phyloP scores from a whole-genome alignment of 2,113 vertebrate genomes.

The Dipodomys spectabilis region DNA sequence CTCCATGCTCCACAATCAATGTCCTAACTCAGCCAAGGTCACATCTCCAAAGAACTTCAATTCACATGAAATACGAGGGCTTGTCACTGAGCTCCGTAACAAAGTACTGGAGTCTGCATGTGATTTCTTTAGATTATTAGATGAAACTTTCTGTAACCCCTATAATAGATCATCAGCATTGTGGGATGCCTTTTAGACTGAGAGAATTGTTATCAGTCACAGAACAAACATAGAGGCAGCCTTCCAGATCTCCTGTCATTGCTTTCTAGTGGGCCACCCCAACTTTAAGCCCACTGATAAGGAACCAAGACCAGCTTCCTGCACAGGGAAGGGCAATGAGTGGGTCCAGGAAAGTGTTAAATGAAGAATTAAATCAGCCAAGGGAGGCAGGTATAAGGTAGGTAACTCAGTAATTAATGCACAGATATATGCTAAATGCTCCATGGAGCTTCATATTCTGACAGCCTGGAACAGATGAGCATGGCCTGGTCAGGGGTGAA shows the following conservation, averaged over 20 bases:
- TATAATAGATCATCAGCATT: not conserved
- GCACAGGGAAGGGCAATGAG: not conserved
- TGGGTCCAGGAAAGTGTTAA: too few species aligned
- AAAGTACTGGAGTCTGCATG: not conserved
- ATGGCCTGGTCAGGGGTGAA: not conserved
- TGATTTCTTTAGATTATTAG: not conserved
- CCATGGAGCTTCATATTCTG: not conserved
- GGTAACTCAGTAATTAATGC: not conserved
- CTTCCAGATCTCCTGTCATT: not conserved
- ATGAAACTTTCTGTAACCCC: not conserved
- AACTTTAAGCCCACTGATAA: not conserved
- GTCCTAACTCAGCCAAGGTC: too few species aligned
- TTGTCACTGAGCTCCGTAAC: not conserved
- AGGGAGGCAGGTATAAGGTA: not conserved
- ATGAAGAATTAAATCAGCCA: not conserved
- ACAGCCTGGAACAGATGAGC: not conserved
- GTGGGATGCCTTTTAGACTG: not conserved
- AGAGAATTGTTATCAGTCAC: not conserved
- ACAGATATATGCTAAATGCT: not conserved
- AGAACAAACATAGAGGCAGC: not conserved
- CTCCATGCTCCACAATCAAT: too few species aligned
- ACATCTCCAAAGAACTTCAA: too few species aligned
- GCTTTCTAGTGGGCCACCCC: not conserved
- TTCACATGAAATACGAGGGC: not conserved
- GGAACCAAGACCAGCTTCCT: not conserved